Evolutionary conservation across 2,888 invertebrate species (phyloP), one percentile per base, ranked within the genome.

Genomic region (Netelia inedita): DNA sequence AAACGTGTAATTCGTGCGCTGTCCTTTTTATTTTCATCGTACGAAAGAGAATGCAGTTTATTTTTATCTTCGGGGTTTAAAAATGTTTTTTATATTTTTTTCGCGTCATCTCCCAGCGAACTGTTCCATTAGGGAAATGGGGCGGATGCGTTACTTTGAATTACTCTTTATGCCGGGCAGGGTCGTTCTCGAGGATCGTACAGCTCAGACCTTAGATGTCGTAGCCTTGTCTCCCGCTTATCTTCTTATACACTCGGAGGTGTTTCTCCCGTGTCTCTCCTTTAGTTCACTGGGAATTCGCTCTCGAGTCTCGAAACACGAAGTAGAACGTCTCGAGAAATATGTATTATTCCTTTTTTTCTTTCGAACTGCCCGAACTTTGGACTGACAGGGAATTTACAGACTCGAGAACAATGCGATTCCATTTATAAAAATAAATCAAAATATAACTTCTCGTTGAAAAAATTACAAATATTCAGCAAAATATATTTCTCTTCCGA

Each of bases 91-190:
- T 19, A 63, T 16, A 53, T 59, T 16, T 61, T 46, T 16, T 59
- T 16, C 28, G 28, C 5, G 28, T 28, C 28, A 28, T 16, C 61
- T 35, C 28, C 46, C 75, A 79, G 75, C 66, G 80, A 87, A 87
- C 85, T 85, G 75, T 86, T 87, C 87, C 88, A 89, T 89, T 89
- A 89, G 82, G 85, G 82, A 89, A 85, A 86, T 86, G 86, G 88
- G 87, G 79, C 81, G 78, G 76, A 86, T 43, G 53, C 69, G 85
- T 69, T 81, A 82, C 73, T 82, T 87, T 85, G 83, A 89, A 89
- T 88, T 88, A 87, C 86, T 63, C 87, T 87, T 86, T 74, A 76
- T 72, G 50, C 68, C 76, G 74, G 41, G 75, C 65, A 76, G 75
- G 63, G 9, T 81, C 72, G 14, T 68, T 41, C 75, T 80, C 59